Percentiles rank a stretch among this genome's conserved stretches.
phyloP scores from a whole-genome alignment of 2,888 invertebrate species.

The Hetaerina titia region DNA sequence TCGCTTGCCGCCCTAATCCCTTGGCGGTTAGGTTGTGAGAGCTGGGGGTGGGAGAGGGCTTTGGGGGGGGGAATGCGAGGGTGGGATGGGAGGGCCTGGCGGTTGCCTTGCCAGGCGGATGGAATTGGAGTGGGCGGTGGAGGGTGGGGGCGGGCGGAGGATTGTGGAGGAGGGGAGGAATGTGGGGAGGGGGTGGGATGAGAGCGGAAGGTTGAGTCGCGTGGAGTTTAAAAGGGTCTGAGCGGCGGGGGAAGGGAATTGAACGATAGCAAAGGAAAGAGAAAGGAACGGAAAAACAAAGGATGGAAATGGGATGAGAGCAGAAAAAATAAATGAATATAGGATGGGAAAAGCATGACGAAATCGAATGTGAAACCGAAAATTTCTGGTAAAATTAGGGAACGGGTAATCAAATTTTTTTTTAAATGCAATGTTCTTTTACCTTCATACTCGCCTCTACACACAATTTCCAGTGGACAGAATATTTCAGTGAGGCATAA shows the following conservation, averaged over 20 bases:
- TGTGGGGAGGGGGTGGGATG: not conserved
- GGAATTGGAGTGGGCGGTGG: not conserved
- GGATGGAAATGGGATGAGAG: not conserved
- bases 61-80: not conserved
- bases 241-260: not conserved
- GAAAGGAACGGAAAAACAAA: not conserved
- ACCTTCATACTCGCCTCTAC: no score
- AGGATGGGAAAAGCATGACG: not conserved
- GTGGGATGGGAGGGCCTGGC: not conserved
- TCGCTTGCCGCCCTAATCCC: slow-evolving; percentile 15
- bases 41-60: not conserved
- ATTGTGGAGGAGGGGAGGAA: not conserved
- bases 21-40: not conserved
- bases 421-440: no score
- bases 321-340: no score
- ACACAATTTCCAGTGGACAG: no score
- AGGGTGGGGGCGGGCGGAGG: not conserved
- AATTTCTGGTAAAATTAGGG: not conserved
- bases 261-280: not conserved
- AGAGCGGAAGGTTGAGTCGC: not conserved
- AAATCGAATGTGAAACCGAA: not conserved
- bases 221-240: not conserved
- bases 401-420: no score
- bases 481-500: no score
- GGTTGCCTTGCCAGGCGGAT: not conserved